These are phyloP conservation scores for Phrixothrix hirtus DNA, from an alignment of 2,888 invertebrate species.

Conservation along the genomic window DNA sequence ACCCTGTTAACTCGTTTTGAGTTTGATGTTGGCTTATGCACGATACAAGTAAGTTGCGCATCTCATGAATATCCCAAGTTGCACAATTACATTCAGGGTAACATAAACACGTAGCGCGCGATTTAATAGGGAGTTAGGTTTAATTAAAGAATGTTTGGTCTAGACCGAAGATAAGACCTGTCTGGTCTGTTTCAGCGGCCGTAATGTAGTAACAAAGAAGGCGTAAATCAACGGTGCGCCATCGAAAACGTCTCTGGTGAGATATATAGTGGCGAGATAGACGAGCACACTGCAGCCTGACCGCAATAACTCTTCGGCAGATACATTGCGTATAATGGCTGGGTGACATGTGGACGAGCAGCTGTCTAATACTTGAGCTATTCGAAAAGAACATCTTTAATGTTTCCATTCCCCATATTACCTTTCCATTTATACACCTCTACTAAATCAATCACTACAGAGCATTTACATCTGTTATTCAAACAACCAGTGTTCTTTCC, in stretches of 20 bases:
- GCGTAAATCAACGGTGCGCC: slow-evolving; percentile 47
- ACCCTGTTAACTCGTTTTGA: neutral
- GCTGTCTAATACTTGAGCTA: slow-evolving; percentile 34
- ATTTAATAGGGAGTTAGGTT: slow-evolving; percentile 42
- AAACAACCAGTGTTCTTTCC: neutral
- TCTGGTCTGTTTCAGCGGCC: slow-evolving; percentile 38
- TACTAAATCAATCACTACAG: slow-evolving; percentile 9
- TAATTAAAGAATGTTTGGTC: slow-evolving; percentile 44
- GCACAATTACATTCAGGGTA: slow-evolving; percentile 33
- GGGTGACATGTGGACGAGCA: slow-evolving; percentile 40
- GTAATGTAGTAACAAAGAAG: slow-evolving; percentile 46
- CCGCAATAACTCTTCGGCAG: slow-evolving; percentile 49
- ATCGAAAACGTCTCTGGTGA: slow-evolving; percentile 44
- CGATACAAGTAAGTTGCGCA: slow-evolving; percentile 17
- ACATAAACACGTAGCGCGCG: slow-evolving; percentile 38
- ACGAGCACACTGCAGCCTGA: slow-evolving; percentile 42
- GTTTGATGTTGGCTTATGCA: neutral
- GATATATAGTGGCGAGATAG: slow-evolving; percentile 46
- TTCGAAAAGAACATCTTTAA: slow-evolving; percentile 28
- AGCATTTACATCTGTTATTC: slow-evolving; percentile 4
- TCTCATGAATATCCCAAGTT: slow-evolving; percentile 31
- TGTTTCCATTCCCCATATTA: slow-evolving; percentile 14
- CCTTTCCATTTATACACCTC: slow-evolving; percentile 3
- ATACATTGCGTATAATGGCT: slow-evolving; percentile 48
- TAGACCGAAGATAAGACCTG: slow-evolving; percentile 41